These are phyloP conservation scores for Ips nitidus DNA, from an alignment of 1,140 invertebrate species.

Conservation along the genomic window DNA sequence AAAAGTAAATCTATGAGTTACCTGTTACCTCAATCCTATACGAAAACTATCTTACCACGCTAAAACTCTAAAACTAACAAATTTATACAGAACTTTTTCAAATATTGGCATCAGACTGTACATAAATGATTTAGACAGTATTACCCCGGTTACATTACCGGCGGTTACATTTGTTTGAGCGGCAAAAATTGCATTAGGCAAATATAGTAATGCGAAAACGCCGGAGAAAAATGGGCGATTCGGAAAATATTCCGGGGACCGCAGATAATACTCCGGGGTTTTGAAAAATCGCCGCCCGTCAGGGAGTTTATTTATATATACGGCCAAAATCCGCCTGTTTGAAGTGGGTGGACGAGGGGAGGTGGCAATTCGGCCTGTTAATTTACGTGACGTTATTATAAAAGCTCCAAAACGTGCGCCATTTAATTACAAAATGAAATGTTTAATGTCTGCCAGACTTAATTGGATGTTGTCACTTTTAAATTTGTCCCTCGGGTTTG, in stretches of 20 bases:
- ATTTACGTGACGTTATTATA: slow-evolving; percentile 2
- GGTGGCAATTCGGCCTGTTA: not conserved
- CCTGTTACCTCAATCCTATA: too few species aligned
- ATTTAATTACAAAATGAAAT: too few species aligned
- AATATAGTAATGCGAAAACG: slow-evolving; percentile 11
- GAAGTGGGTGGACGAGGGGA: too few species aligned
- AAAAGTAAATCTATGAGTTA: too few species aligned
- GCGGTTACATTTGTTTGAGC: slow-evolving; percentile 18
- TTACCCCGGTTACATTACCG: slow-evolving; percentile 20
- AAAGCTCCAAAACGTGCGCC: too few species aligned
- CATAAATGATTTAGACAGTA: slow-evolving; percentile 24
- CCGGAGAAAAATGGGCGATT: slow-evolving; percentile 16
- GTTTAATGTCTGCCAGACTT: too few species aligned
- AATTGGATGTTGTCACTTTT: too few species aligned
- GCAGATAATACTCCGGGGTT: slow-evolving; percentile 4
- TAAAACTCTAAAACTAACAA: too few species aligned
- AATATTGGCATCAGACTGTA: slow-evolving; percentile 15
- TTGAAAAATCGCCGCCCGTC: slow-evolving; percentile 4
- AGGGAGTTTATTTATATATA: slow-evolving; percentile 7
- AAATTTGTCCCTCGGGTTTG: too few species aligned
- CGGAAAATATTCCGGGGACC: slow-evolving; percentile 16
- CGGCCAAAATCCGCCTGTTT: not conserved
- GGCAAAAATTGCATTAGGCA: slow-evolving; percentile 22
- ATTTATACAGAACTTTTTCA: slow-evolving; percentile 11
- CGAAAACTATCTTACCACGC: too few species aligned